These are phyloP conservation scores for Solenodon paradoxus DNA, from an alignment of 2,113 vertebrate species.

Conservation along the genomic window DNA sequence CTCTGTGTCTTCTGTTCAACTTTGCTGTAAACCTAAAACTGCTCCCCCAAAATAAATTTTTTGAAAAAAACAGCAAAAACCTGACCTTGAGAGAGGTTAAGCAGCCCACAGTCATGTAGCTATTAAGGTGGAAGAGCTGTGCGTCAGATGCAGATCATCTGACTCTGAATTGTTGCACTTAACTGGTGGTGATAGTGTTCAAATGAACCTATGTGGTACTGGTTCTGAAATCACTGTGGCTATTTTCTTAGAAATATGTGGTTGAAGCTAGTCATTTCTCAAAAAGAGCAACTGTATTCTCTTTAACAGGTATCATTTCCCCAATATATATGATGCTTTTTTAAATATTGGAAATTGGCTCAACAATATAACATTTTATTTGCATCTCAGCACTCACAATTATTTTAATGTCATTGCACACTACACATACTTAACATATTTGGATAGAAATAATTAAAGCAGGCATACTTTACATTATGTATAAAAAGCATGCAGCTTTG, in stretches of 20 bases:
- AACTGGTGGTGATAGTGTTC: not conserved
- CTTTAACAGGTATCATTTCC: not conserved
- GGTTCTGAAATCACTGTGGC: conserved; percentile 7
- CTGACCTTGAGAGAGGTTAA: not conserved
- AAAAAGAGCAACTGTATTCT: not conserved
- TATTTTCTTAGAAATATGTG: conserved; percentile 7
- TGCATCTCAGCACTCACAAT: not conserved
- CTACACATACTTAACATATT: not conserved
- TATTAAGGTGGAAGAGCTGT: not conserved
- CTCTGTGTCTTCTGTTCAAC: not conserved
- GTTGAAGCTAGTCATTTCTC: not conserved
- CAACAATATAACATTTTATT: not conserved
- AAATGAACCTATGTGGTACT: not conserved
- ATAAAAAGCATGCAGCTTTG: not conserved
- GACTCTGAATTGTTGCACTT: not conserved
- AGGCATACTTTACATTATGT: not conserved
- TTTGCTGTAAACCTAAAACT: not conserved
- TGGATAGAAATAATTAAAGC: not conserved
- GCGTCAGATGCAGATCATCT: not conserved
- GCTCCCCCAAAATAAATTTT: not conserved
- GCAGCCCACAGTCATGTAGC: not conserved
- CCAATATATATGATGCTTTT: not conserved
- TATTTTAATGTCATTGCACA: conserved; percentile 24
- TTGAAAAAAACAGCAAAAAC: not conserved
- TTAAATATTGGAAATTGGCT: not conserved